Percentiles rank a stretch among this genome's conserved stretches.
Conservation (phyloP, 2,888 invertebrate species). For the Drosophila buzzatii region DNA sequence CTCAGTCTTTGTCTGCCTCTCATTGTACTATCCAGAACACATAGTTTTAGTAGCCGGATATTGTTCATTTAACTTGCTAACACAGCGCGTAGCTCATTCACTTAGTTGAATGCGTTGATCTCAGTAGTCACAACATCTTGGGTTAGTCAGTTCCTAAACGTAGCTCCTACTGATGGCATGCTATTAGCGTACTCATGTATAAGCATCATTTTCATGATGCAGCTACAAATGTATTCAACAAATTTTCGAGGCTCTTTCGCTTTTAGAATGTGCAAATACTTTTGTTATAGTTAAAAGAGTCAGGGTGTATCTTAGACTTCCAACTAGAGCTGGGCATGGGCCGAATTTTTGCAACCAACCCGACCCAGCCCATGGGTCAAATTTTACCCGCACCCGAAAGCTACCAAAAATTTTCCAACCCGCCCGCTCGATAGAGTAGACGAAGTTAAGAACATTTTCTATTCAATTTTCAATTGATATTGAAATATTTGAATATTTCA, state of each 20-base stretch:
- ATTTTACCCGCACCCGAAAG: too few species aligned
- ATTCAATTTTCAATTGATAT: too few species aligned
- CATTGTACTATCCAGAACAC: conserved; percentile 8
- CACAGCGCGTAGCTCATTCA: not conserved
- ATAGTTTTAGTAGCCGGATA: conserved; percentile 16
- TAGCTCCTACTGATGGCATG: not conserved
- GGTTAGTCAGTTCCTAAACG: not conserved
- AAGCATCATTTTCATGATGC: not conserved
- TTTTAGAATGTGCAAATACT: not conserved
- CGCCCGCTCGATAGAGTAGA: too few species aligned
- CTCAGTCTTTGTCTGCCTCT: not conserved
- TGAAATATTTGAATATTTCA: too few species aligned
- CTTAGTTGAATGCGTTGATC: not conserved
- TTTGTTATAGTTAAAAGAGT: not conserved
- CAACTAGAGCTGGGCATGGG: too few species aligned
- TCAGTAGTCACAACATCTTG: not conserved
- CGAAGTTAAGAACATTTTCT: too few species aligned
- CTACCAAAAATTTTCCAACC: too few species aligned
- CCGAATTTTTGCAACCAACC: too few species aligned
- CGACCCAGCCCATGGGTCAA: too few species aligned
- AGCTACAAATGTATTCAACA: not conserved
- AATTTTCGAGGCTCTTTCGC: not conserved
- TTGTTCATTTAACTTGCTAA: conserved; percentile 9
- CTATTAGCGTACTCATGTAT: not conserved
- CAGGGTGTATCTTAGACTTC: not conserved